These are phyloP conservation scores for Helleia helle DNA, from an alignment of 2,888 invertebrate species.

Conservation along the genomic window DNA sequence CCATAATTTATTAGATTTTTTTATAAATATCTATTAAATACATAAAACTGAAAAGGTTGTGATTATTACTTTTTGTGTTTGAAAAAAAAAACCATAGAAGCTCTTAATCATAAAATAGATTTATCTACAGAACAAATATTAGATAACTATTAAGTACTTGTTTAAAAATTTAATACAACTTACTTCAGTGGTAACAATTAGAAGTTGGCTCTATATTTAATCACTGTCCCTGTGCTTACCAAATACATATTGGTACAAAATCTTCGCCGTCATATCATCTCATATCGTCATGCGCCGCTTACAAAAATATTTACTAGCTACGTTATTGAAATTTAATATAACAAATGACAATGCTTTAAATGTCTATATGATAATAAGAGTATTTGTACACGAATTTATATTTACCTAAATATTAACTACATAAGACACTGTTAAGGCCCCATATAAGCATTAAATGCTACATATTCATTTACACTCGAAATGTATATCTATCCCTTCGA, in stretches of 20 bases:
- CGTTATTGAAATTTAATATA: conserved; percentile 14
- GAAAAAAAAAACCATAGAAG: background rate
- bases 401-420: background rate
- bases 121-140: no score
- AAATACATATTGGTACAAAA: conserved; percentile 60
- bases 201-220: no score
- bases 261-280: conserved; percentile 67
- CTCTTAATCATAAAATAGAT: no score
- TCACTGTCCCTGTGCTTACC: no score
- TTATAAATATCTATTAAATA: no score
- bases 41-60: conserved; percentile 2
- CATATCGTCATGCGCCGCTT: conserved; percentile 38
- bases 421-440: background rate
- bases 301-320: conserved; percentile 10
- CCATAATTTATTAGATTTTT: no score
- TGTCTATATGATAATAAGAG: conserved; percentile 13
- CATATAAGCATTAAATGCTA: conserved; percentile 3
- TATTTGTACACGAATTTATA: conserved; percentile 10
- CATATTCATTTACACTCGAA: background rate
- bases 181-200: no score
- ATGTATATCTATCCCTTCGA: background rate
- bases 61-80: background rate
- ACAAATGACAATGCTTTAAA: conserved; percentile 15
- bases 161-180: no score
- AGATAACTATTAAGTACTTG: no score